Conservation (phyloP, 2,113 vertebrate species). For the Dicentrarchus labrax region DNA sequence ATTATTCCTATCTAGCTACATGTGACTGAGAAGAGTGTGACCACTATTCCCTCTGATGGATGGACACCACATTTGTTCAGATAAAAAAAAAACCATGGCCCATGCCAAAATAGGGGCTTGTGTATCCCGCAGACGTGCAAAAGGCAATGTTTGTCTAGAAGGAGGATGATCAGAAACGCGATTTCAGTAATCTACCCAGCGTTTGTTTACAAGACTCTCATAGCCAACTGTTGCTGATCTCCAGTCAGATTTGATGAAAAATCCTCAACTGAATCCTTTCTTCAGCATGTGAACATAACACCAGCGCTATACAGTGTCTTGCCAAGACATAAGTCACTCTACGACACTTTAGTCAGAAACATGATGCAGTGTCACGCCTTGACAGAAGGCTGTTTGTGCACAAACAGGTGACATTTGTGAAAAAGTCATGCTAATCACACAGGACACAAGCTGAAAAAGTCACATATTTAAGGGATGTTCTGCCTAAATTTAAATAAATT, state of each 20-base stretch:
- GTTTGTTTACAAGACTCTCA: constrained; percentile 43
- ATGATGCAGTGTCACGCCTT: background rate
- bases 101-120: background rate
- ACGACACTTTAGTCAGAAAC: constrained; percentile 9
- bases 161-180: constrained; percentile 34
- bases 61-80: background rate
- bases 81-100: background rate
- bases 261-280: constrained; percentile 1
- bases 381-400: background rate
- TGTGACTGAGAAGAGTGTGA: background rate
- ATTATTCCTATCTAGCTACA: background rate
- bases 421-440: background rate
- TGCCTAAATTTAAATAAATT: too few species aligned
- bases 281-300: background rate
- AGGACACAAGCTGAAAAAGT: background rate
- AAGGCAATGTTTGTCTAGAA: constrained; percentile 37
- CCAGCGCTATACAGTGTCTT: background rate
- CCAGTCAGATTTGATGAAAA: constrained; percentile 14
- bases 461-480: background rate
- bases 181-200: constrained; percentile 36
- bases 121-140: background rate
- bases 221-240: constrained; percentile 32
- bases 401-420: background rate
- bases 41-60: background rate
- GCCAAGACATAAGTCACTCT: background rate